Conservation (phyloP, 2,113 vertebrate species). For the Epinephelus lanceolatus region DNA sequence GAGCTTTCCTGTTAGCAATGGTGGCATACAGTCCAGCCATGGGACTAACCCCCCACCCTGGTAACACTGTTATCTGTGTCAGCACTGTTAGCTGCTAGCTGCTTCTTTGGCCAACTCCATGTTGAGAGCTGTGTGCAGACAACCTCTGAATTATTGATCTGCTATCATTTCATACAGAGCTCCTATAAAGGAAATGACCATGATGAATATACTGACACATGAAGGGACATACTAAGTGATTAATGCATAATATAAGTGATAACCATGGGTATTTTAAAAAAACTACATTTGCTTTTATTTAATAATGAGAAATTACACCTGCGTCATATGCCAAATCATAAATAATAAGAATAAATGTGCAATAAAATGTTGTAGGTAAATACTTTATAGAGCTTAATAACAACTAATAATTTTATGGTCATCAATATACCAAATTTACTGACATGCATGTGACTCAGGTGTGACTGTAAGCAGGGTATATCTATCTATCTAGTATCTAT, state of each 20-base stretch:
- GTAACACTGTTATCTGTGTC: too few relatives aligned
- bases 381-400: neutral
- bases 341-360: neutral
- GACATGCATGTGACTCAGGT: neutral
- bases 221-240: neutral
- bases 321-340: neutral
- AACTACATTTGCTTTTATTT: neutral
- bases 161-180: too few relatives aligned
- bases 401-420: neutral
- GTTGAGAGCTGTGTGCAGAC: too few relatives aligned
- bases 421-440: neutral
- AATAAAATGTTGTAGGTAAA: neutral
- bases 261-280: neutral
- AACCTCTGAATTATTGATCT: too few relatives aligned
- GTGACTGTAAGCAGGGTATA: too few relatives aligned
- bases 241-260: neutral
- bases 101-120: too few relatives aligned
- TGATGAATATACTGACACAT: neutral
- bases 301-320: neutral
- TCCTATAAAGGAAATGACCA: too few relatives aligned
- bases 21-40: too few relatives aligned
- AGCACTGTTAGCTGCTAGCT: too few relatives aligned
- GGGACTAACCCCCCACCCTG: too few relatives aligned
- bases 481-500: too few relatives aligned
- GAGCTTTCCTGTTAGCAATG: too few relatives aligned